Conservation (phyloP, 1,140 invertebrate genomes). For the Neodiprion virginianus region DNA sequence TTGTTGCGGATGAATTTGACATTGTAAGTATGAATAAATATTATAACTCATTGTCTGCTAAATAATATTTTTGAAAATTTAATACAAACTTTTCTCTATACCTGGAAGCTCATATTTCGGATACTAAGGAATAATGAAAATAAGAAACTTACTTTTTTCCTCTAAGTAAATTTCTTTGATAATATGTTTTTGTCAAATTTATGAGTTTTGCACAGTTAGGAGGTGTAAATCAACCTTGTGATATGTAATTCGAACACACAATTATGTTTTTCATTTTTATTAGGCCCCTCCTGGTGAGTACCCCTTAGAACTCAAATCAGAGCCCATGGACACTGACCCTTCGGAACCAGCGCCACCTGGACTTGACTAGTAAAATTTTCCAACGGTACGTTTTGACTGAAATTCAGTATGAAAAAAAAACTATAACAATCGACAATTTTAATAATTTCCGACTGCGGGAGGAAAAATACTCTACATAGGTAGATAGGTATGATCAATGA, state of each 20-base stretch:
- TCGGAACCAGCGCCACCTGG: slow-evolving; percentile 59
- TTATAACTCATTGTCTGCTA: background rate
- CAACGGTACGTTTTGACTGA: background rate
- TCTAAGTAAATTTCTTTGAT: too few species aligned
- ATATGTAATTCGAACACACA: background rate
- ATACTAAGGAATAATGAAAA: too few species aligned
- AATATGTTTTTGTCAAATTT: too few species aligned
- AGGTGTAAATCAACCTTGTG: background rate
- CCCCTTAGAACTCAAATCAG: slow-evolving; percentile 49
- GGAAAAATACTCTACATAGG: too few species aligned
- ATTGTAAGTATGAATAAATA: slow-evolving; percentile 50
- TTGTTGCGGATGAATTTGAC: slow-evolving; percentile 57
- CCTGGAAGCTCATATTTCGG: too few species aligned
- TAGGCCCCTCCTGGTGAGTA: slow-evolving; percentile 54
- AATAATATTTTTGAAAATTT: slow-evolving; percentile 15
- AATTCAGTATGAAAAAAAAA: background rate
- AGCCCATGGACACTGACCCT: slow-evolving; percentile 49
- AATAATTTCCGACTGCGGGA: background rate
- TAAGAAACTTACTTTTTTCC: too few species aligned
- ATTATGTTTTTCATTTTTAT: slow-evolving; percentile 23
- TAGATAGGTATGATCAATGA: too few species aligned
- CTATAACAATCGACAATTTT: background rate
- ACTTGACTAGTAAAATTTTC: slow-evolving; percentile 47
- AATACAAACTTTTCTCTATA: slow-evolving; percentile 25
- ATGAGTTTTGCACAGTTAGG: background rate